A percentile compares a stretch with the other conserved stretches of the same genome.
Evolutionary conservation across 2,888 invertebrate species (phyloP).

Genomic region (Polymixis flavicincta): DNA sequence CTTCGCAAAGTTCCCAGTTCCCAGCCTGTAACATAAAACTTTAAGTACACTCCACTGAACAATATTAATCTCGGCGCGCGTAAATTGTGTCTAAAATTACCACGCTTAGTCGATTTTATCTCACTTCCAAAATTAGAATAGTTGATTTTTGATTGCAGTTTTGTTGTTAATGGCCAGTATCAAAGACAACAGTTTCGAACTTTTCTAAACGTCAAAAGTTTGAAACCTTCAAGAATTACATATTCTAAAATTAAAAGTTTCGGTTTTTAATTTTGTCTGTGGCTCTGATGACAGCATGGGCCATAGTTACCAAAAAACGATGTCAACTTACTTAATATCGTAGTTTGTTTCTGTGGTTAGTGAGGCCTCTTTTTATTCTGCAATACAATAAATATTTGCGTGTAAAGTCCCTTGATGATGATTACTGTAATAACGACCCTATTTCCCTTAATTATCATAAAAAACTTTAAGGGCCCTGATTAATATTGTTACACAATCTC

Average conservation of each 20-base stretch:
- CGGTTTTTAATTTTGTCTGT: neutral
- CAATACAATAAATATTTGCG: neutral
- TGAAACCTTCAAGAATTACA: neutral
- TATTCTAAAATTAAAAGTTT: neutral
- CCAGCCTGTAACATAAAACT: conserved; percentile 76
- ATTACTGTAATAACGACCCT: neutral
- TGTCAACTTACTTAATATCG: neutral
- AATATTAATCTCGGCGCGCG: conserved; percentile 65
- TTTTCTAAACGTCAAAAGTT: neutral
- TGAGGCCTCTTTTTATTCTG: neutral
- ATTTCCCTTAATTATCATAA: conserved; percentile 4
- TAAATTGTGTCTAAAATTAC: conserved; percentile 62
- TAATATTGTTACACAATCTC: conserved; percentile 39
- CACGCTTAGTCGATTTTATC: conserved; percentile 56
- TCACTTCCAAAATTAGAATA: conserved; percentile 22
- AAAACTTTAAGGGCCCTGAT: conserved; percentile 25
- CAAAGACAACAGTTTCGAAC: neutral
- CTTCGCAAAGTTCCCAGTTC: conserved; percentile 70
- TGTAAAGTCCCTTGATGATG: neutral
- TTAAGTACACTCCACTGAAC: conserved; percentile 72
- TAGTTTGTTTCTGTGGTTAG: neutral
- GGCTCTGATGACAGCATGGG: neutral
- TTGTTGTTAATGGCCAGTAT: neutral
- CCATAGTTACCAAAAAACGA: neutral
- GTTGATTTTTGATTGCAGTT: neutral